Evolutionary conservation across 2,113 vertebrate species (phyloP).

Genomic region (Datnioides undecimradiatus): DNA sequence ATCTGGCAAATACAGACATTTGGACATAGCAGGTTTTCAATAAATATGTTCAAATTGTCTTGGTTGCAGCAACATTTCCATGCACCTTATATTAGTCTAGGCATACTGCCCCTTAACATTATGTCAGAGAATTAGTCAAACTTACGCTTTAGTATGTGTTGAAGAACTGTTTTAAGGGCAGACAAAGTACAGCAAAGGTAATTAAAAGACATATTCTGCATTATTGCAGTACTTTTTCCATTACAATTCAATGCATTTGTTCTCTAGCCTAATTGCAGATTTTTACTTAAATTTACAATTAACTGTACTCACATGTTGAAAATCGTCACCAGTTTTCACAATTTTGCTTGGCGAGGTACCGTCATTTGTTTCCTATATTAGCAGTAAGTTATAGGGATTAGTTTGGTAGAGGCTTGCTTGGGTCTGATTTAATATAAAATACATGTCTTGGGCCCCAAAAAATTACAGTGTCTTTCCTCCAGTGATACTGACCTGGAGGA

Average conservation of each 20-base stretch:
- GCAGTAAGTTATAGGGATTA: not conserved
- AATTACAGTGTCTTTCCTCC: constrained; percentile 8
- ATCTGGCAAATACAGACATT: not conserved
- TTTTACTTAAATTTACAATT: not conserved
- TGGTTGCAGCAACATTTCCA: no score
- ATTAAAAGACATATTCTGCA: not conserved
- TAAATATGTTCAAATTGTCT: not conserved
- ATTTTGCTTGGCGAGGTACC: not conserved
- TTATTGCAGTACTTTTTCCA: not conserved
- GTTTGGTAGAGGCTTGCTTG: constrained; percentile 16
- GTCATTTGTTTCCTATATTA: constrained; percentile 6
- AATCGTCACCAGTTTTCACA: constrained; percentile 7
- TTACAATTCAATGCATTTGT: not conserved
- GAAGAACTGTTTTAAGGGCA: no score
- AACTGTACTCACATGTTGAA: constrained; percentile 1
- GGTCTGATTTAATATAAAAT: not conserved
- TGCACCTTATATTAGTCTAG: no score
- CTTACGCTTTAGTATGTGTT: no score
- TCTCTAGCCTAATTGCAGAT: not conserved
- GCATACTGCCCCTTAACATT: not conserved
- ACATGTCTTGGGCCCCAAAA: not conserved
- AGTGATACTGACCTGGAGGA: not conserved
- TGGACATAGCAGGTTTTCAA: not conserved
- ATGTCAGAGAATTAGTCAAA: no score
- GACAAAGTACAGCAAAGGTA: no score